These are phyloP conservation scores for Ptilodon capucinus DNA, from an alignment of 2,888 invertebrate species.

Conservation along the genomic window DNA sequence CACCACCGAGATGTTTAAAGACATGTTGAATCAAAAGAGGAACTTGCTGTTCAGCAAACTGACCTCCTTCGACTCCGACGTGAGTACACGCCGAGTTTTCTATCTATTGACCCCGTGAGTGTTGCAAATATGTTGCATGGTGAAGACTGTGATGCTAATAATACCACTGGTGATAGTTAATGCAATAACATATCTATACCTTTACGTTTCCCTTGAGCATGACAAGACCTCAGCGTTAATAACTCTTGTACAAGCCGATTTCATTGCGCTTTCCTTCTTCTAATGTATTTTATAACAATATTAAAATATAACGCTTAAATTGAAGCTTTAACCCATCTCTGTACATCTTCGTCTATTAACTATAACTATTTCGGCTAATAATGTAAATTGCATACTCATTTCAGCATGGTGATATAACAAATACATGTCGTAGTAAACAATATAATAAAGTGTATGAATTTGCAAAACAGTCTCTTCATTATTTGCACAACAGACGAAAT, in stretches of 20 bases:
- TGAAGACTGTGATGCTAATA: slow-evolving; percentile 20
- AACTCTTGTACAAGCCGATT: neutral
- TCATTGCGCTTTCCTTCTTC: neutral
- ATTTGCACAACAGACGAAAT: neutral
- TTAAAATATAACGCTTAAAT: neutral
- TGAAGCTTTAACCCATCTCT: neutral
- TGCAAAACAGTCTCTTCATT: neutral
- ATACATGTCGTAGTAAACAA: neutral
- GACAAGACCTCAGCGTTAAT: slow-evolving; percentile 6
- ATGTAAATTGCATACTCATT: neutral
- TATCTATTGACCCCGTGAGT: slow-evolving; percentile 5
- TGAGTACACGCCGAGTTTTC: slow-evolving; percentile 77
- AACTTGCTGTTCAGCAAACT: slow-evolving; percentile 93
- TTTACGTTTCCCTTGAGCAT: slow-evolving; percentile 34
- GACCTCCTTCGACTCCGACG: slow-evolving; percentile 95
- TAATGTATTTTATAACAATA: neutral
- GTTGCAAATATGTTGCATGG: slow-evolving; percentile 58
- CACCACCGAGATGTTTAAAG: slow-evolving; percentile 96
- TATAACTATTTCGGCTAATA: neutral
- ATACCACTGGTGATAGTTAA: neutral
- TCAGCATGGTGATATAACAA: neutral
- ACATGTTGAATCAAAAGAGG: slow-evolving; percentile 96
- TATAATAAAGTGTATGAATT: neutral
- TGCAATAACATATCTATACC: neutral
- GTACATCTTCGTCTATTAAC: neutral